A percentile compares a stretch with the other conserved stretches of the same genome.
These are phyloP conservation scores for Myripristis murdjan DNA, from an alignment of 2,797 vertebrate species.

Conservation along the genomic window DNA sequence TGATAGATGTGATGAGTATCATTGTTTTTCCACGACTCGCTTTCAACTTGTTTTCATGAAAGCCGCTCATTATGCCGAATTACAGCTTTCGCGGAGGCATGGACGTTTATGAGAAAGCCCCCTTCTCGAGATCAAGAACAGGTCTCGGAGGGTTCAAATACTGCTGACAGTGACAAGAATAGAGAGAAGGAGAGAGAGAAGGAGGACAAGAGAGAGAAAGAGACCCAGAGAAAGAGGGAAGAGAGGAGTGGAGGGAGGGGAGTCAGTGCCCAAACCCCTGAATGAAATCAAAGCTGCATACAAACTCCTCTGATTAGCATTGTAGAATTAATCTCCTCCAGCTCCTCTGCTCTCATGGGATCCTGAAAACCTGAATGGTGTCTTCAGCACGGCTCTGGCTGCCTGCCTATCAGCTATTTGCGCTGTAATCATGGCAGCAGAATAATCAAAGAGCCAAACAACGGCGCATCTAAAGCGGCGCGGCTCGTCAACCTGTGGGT, in stretches of 20 bases:
- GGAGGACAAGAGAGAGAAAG: too few species aligned
- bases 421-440: slow-evolving; percentile 30
- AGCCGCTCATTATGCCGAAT: slow-evolving; percentile 70
- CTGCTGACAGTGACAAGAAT: slow-evolving; percentile 69
- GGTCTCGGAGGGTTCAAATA: slow-evolving; percentile 75
- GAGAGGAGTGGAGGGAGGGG: slow-evolving; percentile 63
- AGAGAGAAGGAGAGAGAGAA: slow-evolving; percentile 34
- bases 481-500: not conserved
- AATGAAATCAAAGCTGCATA: slow-evolving; percentile 80
- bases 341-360: slow-evolving; percentile 61
- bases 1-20: slow-evolving; percentile 58
- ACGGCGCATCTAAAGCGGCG: slow-evolving; percentile 11
- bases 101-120: slow-evolving; percentile 69
- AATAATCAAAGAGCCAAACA: slow-evolving; percentile 37
- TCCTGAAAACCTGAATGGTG: slow-evolving; percentile 65
- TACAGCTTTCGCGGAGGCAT: slow-evolving; percentile 64
- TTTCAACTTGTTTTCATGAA: slow-evolving; percentile 65
- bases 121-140: slow-evolving; percentile 75
- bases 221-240: slow-evolving; percentile 39
- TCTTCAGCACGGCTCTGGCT: slow-evolving; percentile 43
- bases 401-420: slow-evolving; percentile 54
- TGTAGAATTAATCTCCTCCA: slow-evolving; percentile 75
- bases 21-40: slow-evolving; percentile 63
- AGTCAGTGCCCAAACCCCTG: slow-evolving; percentile 62
- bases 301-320: slow-evolving; percentile 79